Base-by-base conservation (phyloP, 2,797 vertebrate species). In the Rhynchotus rufescens region DNA sequence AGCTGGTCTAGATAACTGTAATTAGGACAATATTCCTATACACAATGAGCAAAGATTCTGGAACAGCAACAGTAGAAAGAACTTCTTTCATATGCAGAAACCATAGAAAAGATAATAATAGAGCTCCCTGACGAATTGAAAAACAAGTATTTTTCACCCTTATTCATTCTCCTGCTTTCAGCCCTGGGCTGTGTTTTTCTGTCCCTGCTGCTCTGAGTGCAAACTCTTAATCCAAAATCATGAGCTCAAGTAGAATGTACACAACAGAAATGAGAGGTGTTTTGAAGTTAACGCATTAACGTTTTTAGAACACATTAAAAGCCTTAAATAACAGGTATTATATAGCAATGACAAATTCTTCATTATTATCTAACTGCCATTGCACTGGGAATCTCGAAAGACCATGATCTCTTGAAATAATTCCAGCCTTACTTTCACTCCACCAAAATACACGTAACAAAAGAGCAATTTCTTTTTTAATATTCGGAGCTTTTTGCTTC, bases 361-460 rank as follows among this genome's bases (percentile, higher is more conserved):
- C 72, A 20, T 52, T 81, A 52, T 64, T 78, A 84, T 64, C 47
- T 52, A 89, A 28, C 40, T 76, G 36, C 10, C 15, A 72, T 32
- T 85, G 66, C 82, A 72, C n/a, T 68, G 23, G 17, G 86, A 95
- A 81, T 77, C 65, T 78, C 49, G 56, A 79, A 88, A 84, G 78
- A 30, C 38, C 28, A 17, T 6, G 20, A 16, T 78, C 79, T 88
- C 49, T 82, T 84, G 30, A 94, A 73, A 40, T 47, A 76, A 73
- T 80, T 87, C 51, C 74, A 80, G 51, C 56, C 6, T 87, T 89
- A 79, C 36, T 38, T 78, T 56, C 44, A 80, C 49, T 32, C 36
- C 42, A 28, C 9, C 40, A 92, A 56, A 21, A 47, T n/a, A 92
- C 36, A 74, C 52, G 42, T 7, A 66, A 21, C 47, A 51, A 56